A percentile compares a stretch with the other conserved stretches of the same genome.
These are phyloP conservation scores for Cyanoramphus novaezelandiae DNA, from an alignment of 2,113 vertebrate species.

Conservation along the genomic window DNA sequence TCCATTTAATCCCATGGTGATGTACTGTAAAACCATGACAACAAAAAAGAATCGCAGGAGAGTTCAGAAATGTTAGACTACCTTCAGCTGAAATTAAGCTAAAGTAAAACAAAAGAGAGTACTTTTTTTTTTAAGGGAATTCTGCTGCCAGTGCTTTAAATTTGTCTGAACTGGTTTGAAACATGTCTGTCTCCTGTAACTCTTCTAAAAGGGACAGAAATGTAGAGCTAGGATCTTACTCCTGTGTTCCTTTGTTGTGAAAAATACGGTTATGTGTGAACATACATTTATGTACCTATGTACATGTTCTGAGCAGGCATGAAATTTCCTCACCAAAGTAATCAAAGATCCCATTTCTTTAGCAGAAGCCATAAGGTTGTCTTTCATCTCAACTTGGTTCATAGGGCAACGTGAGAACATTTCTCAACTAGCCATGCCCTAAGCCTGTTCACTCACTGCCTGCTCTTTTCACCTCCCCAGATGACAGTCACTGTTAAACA, in stretches of 20 bases:
- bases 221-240: background rate
- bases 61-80: background rate
- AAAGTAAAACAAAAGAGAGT: background rate
- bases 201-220: background rate
- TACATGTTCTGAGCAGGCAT: background rate
- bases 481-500: background rate
- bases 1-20: background rate
- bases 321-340: background rate
- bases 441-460: background rate
- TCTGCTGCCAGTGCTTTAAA: background rate
- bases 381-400: background rate
- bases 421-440: background rate
- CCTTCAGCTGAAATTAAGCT: background rate
- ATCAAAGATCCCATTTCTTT: background rate
- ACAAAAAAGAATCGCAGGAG: background rate
- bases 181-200: background rate
- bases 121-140: background rate
- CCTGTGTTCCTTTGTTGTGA: background rate
- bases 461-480: background rate
- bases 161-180: background rate
- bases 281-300: background rate
- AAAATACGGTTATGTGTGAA: background rate
- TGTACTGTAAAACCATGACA: background rate
- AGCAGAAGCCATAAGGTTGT: background rate
- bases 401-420: background rate